Base-by-base conservation (phyloP, 2,113 vertebrate genomes). In the Drymodes brunneopygia region DNA sequence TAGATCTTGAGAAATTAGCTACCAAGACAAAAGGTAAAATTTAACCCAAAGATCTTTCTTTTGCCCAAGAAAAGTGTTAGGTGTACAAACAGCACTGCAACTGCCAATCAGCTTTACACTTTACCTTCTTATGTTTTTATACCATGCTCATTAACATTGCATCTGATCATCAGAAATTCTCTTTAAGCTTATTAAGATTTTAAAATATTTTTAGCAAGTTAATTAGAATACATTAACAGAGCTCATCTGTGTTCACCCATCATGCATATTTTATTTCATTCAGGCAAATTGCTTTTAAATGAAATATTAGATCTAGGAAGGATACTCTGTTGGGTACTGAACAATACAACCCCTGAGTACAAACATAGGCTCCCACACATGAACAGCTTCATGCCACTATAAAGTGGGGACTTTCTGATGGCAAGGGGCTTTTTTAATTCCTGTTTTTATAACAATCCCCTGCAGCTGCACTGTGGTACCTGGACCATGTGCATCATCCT, bases 151-250 rank as follows among this genome's bases (percentile, higher is more conserved):
- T 96, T 96, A 96, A 94, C 93, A 94, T 95, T 86, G 88, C 93
- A 96, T 94, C 94, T 97, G 90, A 96, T 95, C 95, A 96, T 90
- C 96, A 93, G 95, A 92, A 86, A 95, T 93, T 94, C 93, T 97
- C 93, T 94, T 96, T 96, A 96, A 96, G 93, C 92, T 96, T 97
- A 96, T 96, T 97, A 97, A 96, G 94, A 96, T 94, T 96, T 97
- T 94, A 96, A 97, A 97, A 96, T 96, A 97, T 97, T 97, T 97
- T 97, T 97, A 96, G 96, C 93, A 96, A 95, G 95, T 93, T 96
- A 97, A 97, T 97, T 96, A 97, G 94, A 97, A 97, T 97, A 96
- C 90, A 96, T 97, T 96, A 97, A 92, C 75, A 84, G 90, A 94
- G 86, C 95, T 97, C 94, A 95, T 96, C 94, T 94, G 95, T 97